Evolutionary conservation across 2,888 invertebrate species (phyloP), one percentile per base, ranked within the genome.

Genomic region (Dorcus hopei): DNA sequence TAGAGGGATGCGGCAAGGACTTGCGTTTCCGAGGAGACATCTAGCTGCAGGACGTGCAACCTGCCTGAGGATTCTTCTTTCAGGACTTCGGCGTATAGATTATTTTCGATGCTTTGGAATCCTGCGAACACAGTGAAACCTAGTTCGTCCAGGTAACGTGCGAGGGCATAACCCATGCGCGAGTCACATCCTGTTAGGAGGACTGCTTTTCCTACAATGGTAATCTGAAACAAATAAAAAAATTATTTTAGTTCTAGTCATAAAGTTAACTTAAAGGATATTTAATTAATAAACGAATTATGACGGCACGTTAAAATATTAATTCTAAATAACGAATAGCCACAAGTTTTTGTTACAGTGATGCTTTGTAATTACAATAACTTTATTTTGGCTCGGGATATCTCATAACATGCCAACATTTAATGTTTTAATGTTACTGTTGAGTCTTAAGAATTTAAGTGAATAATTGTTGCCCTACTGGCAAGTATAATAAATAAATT

Each of bases 101-200:
- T 87, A 7, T 87, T 87, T 1, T 83, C 82, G 70, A 86, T 83
- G 70, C 80, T 85, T 67, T 85, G 84, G 76, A 92, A 92, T 61
- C 91, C 93, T 53, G 94, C 94, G 74, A 93, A 93, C n/a, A 93
- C 90, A 47, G 91, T 90, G 76, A 93, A 91, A 38, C 94, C 93
- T 74, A 91, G 81, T 73, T 90, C 90, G 70, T 93, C 92, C 55
- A 93, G 81, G 69, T 87, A 85, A 67, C 89, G 85, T n/a, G 91
- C 92, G 70, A 91, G 80, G 54, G 87, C 84, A 70, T 85, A 86
- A 53, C 89, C 90, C 55, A 90, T 81, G 41, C 87, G 85, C 49
- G 88, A 87, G 76, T 93, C 93, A 76, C 93, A 93, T 57, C 93
- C 93, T 8, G 93, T 92, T 65, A 93, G 85, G 48, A 93, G 78